Evolutionary conservation across 2,797 vertebrate genomes (phyloP).

Genomic region (Protosalanx chinensis): DNA sequence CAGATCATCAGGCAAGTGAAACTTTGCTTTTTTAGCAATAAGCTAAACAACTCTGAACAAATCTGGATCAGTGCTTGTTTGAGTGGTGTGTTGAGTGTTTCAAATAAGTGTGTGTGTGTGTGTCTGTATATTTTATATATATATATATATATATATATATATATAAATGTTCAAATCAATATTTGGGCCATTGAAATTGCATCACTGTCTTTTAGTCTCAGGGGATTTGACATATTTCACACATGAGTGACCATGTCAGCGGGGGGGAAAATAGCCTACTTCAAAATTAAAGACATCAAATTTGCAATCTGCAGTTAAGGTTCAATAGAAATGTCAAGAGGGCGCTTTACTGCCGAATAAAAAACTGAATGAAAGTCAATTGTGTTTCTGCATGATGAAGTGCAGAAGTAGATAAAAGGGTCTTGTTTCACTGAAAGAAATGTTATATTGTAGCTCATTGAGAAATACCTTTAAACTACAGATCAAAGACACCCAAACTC

Average conservation of each 20-base stretch:
- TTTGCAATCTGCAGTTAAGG: not conserved
- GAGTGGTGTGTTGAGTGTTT: constrained; percentile 15
- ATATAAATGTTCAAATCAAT: not conserved
- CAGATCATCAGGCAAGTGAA: constrained; percentile 49
- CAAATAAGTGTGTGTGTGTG: constrained; percentile 24
- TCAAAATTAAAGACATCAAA: not conserved
- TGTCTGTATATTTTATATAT: not conserved
- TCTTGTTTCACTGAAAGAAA: constrained; percentile 27
- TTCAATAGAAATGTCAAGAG: not conserved
- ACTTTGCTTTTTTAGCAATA: constrained; percentile 43
- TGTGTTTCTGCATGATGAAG: not conserved
- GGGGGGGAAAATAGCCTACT: too few species aligned
- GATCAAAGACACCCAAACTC: constrained; percentile 65
- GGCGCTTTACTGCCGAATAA: too few species aligned
- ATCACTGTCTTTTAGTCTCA: not conserved
- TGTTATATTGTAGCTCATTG: constrained; percentile 46
- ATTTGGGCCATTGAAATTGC: not conserved
- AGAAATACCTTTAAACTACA: constrained; percentile 40
- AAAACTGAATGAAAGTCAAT: not conserved
- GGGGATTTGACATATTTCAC: not conserved
- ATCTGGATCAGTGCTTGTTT: constrained; percentile 35
- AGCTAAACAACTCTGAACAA: constrained; percentile 28
- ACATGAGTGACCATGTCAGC: too few species aligned
- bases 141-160: too few species aligned
- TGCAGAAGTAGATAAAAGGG: not conserved